A percentile compares a stretch with the other conserved stretches of the same genome.
Evolutionary conservation across 2,797 vertebrate genomes (phyloP).

Genomic region (Malurus splendens): DNA sequence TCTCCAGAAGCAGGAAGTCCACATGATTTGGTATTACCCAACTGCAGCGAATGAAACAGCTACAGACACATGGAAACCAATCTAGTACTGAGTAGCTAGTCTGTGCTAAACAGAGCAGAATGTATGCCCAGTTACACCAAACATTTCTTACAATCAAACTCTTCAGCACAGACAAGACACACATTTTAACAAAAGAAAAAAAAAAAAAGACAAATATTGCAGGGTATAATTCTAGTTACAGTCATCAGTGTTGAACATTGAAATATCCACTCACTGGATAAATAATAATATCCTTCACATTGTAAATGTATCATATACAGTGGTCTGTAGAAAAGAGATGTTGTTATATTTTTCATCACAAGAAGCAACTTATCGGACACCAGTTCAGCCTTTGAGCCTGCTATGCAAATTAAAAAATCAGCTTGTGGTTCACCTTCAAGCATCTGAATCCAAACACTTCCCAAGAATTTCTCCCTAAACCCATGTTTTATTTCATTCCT

Average conservation of each 20-base stretch:
- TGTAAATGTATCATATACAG: background rate
- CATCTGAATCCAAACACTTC: background rate
- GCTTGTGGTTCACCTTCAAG: background rate
- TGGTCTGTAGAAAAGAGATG: background rate
- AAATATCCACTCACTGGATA: background rate
- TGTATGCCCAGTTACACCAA: background rate
- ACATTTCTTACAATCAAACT: background rate
- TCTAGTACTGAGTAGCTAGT: background rate
- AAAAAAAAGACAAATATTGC: background rate
- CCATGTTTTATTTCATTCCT: background rate
- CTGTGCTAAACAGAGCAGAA: background rate
- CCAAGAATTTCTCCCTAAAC: background rate
- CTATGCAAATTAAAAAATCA: background rate
- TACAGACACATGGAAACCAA: background rate
- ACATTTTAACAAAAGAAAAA: background rate
- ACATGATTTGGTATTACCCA: background rate
- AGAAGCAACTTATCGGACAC: background rate
- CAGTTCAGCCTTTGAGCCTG: background rate
- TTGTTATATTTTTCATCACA: background rate
- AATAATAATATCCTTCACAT: background rate
- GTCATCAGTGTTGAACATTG: background rate
- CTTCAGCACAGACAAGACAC: background rate
- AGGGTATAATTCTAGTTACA: background rate
- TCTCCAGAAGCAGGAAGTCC: background rate
- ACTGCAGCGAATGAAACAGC: background rate